Conservation (phyloP, 2,888 invertebrate genomes). For the Celastrina argiolus region DNA sequence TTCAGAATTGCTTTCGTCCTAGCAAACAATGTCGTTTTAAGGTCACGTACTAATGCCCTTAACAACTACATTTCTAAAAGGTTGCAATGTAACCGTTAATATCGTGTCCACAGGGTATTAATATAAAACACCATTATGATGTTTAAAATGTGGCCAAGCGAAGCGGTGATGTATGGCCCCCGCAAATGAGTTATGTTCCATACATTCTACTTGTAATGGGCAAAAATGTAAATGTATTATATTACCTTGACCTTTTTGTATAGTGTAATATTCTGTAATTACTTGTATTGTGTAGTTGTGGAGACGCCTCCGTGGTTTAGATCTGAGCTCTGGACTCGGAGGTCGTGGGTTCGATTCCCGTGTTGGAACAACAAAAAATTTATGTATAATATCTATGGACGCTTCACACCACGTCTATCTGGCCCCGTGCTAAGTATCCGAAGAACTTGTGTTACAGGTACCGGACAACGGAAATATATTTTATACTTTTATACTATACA, state of each 20-base stretch:
- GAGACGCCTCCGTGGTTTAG: too few species aligned
- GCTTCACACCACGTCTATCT: too few species aligned
- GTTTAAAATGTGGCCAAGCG: conserved; percentile 57
- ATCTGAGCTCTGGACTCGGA: too few species aligned
- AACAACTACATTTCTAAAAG: background rate
- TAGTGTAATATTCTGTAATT: background rate
- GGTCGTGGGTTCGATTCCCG: too few species aligned
- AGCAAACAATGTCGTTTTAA: background rate
- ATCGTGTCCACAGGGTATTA: conserved; percentile 56
- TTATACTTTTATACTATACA: too few species aligned
- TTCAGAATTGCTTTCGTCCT: too few species aligned
- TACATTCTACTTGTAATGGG: background rate
- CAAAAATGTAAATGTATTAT: background rate
- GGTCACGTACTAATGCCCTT: background rate
- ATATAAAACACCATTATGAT: conserved; percentile 60
- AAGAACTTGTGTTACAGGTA: too few species aligned
- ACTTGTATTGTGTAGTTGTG: background rate
- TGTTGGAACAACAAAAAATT: too few species aligned
- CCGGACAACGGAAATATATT: too few species aligned
- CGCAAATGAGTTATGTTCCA: conserved; percentile 45
- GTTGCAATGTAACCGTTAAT: conserved; percentile 45
- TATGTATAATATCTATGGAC: too few species aligned
- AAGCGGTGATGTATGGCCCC: conserved; percentile 52
- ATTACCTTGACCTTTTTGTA: conserved; percentile 9
- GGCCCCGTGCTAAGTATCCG: too few species aligned